Base-by-base conservation (phyloP, 2,113 vertebrate genomes). In the Cebus imitator region DNA sequence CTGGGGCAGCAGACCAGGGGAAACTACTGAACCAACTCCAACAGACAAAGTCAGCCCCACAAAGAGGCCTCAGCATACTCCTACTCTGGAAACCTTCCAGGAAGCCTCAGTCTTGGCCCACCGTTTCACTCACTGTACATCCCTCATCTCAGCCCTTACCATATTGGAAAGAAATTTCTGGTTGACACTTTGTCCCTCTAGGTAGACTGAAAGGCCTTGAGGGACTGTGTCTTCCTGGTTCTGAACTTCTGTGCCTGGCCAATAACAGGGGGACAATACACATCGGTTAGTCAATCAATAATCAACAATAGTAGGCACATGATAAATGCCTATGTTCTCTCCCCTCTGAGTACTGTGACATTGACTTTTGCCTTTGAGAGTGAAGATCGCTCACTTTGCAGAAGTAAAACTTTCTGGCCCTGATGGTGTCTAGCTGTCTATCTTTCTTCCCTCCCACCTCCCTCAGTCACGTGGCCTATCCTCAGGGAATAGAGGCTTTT, bases 281-380 rank as follows among this genome's bases (percentile, higher is more conserved):
- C 50, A 25, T 16, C 30, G 11, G 23, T 30, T 3, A 37, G 23
- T 86, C 40, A 20, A 20, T 40, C 10, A 72, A 18, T 68, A n/a
- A 68, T 32, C 61, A 32, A 64, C 12, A 64, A 23, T 0, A 16
- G 23, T 0, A 5, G 64, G n/a, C 27, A 21, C 32, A 43, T 9
- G 13, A 4, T n/a, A 61, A 30, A 11, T 1, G 70, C 85, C 25
- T 64, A 0, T 68, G 88, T 76, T 43, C 35, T 35, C 40, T 50
- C 35, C n/a, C 37, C 57, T 73, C 72, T 79, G 66, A 68, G 45
- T 35, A 27, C 14, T 1, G 8, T 37, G 35, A 58, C 58, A 12
- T 32, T 13, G 76, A 48, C 93, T 75, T 90, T 52, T 40, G 32
- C 50, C 61, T 57, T 40, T 89, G 92, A 45, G 57, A 50, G 90